Base-by-base conservation (phyloP, 2,113 vertebrate genomes). In the Blennius ocellaris region DNA sequence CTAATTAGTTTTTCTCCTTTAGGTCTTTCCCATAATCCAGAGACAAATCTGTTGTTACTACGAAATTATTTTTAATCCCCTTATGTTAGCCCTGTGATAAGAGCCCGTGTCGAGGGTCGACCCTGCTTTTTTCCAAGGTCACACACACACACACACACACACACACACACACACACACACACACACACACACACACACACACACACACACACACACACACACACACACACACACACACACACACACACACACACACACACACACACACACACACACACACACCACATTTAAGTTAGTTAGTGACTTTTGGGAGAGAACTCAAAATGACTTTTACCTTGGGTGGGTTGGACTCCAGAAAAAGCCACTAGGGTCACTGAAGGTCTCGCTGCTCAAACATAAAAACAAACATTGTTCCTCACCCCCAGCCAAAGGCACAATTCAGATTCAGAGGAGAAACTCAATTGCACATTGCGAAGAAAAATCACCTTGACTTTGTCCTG, bases 381-480 rank as follows among this genome's bases (percentile, higher is more conserved):
- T 37, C 16, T 67, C 53, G 43, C 44, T 64, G 40, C 48, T 59
- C 10, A 76, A 65, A 69, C 16, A 67, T 9, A 77, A 64, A 72
- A 8, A 3, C 68, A 71, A 58, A 59, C 17, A 51, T 45, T 6
- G 52, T 44, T 56, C 6, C 17, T 41, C 62, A 38, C 14, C 37
- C 11, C 30, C 16, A 8, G 9, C 38, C 48, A 49, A 30, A 4
- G 21, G 4, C 21, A 30, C 21, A 30, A 30, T 30, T 30, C 21
- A 30, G 21, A 30, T 30, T 30, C 2, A 30, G 21, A 30, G 21
- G 21, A 30, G 21, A 30, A 43, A 7, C 11, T 12, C 45, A 60
- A 1, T 16, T 14, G 2, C 38, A 15, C 11, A 53, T 30, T 30
- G 21, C 21, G 21, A 30, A 30, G 21, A 30, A 30, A 30, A 30